These are phyloP conservation scores for Pelodytes ibericus DNA, from an alignment of 2,797 vertebrate species.

Conservation along the genomic window DNA sequence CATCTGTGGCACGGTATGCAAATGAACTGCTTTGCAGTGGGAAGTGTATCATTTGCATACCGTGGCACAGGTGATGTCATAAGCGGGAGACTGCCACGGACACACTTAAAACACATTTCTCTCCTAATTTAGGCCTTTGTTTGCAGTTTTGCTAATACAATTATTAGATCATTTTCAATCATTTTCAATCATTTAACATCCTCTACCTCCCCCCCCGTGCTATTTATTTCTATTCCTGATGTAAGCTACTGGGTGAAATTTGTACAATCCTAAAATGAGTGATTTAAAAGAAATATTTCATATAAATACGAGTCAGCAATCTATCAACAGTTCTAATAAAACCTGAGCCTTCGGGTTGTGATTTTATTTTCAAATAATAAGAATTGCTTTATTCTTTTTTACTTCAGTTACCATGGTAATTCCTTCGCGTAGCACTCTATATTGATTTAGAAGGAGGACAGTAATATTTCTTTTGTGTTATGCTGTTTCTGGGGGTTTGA, in stretches of 20 bases:
- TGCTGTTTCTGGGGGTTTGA: conserved; percentile 95
- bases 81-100: no score
- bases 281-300: conserved; percentile 97
- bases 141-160: no score
- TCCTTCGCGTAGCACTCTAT: conserved; percentile 95
- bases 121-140: no score
- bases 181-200: no score
- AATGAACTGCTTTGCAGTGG: no score
- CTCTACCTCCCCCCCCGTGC: no score
- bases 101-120: no score
- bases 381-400: conserved; percentile 98
- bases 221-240: conserved; percentile 81
- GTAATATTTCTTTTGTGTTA: conserved; percentile 99
- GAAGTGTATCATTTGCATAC: no score
- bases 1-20: no score
- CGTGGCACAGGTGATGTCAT: no score
- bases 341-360: conserved; percentile 92
- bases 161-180: no score
- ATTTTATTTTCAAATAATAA: conserved; percentile 99
- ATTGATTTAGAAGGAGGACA: conserved; percentile 99
- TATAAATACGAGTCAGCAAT: conserved; percentile 94
- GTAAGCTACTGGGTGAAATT: conserved; percentile 88
- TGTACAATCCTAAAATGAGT: conserved; percentile 93
- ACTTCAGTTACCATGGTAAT: conserved; percentile 99
- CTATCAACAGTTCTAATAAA: conserved; percentile 97